These are phyloP conservation scores for Drosophila sordidula DNA, from an alignment of 2,888 invertebrate genomes.

Conservation along the genomic window DNA sequence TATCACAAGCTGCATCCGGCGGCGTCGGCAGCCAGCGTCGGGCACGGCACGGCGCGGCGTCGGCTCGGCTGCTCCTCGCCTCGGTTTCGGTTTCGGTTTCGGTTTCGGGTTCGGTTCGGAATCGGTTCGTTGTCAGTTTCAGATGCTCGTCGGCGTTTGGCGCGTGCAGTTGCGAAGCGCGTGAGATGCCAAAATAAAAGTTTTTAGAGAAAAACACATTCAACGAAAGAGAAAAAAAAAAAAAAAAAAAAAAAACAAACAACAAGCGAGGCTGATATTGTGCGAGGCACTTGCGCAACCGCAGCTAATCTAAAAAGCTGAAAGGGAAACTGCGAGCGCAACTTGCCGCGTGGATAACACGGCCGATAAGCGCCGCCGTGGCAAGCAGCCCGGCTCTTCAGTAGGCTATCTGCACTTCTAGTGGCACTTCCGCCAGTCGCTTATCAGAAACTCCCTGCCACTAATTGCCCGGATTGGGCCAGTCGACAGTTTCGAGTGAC, in stretches of 20 bases:
- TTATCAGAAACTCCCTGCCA: not conserved
- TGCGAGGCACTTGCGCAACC: slow-evolving; percentile 51
- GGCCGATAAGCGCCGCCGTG: no score
- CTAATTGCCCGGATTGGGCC: not conserved
- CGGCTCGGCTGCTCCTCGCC: slow-evolving; percentile 5
- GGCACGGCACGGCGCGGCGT: slow-evolving; percentile 11
- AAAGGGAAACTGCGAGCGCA: not conserved
- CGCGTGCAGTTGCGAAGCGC: slow-evolving; percentile 69
- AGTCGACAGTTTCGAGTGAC: slow-evolving; percentile 20
- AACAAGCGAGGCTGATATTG: slow-evolving; percentile 19
- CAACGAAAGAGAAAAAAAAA: slow-evolving; percentile 1
- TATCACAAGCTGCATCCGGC: slow-evolving; percentile 80
- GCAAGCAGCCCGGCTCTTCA: not conserved
- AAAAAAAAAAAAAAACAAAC: not conserved
- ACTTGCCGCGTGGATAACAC: not conserved
- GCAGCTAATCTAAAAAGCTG: slow-evolving; percentile 3
- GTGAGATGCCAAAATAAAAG: slow-evolving; percentile 2
- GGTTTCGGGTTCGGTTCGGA: slow-evolving; percentile 23
- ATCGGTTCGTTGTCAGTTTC: slow-evolving; percentile 51
- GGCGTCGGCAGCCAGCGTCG: slow-evolving; percentile 26
- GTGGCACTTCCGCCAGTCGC: slow-evolving; percentile 25
- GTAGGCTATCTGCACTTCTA: slow-evolving; percentile 19
- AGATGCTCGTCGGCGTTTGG: slow-evolving; percentile 77
- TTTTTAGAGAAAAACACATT: slow-evolving; percentile 7
- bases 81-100: slow-evolving; percentile 20